Evolutionary conservation across 2,797 vertebrate genomes (phyloP).

Genomic region (Botia kubotai): DNA sequence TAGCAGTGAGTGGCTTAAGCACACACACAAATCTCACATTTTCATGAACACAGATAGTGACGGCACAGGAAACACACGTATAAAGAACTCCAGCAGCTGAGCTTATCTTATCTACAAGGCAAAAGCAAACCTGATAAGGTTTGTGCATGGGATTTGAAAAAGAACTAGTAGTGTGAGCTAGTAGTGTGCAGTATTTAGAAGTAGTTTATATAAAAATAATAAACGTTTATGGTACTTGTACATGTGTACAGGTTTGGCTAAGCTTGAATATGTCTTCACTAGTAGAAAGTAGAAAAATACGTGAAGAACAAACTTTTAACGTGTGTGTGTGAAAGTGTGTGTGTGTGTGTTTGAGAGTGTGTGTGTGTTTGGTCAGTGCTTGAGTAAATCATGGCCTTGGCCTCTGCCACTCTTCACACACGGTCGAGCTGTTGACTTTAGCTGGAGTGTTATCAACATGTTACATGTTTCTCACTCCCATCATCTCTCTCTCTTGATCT

Average conservation of each 20-base stretch:
- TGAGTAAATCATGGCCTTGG: constrained; percentile 48
- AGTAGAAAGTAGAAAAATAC: too few species aligned
- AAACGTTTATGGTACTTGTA: too few species aligned
- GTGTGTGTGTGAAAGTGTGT: too few species aligned
- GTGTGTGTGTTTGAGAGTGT: background rate
- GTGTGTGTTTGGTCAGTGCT: constrained; percentile 19
- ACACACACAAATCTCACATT: background rate
- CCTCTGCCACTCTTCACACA: constrained; percentile 43
- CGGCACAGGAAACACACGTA: background rate
- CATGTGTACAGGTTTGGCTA: too few species aligned
- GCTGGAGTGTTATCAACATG: constrained; percentile 30
- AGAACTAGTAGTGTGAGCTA: too few species aligned
- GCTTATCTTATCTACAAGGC: background rate
- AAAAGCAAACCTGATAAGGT: background rate
- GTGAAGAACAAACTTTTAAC: too few species aligned
- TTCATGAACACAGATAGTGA: background rate
- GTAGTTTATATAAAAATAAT: too few species aligned
- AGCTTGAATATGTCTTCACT: too few species aligned
- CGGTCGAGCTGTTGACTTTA: constrained; percentile 47
- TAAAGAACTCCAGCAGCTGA: background rate
- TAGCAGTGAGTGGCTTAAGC: background rate
- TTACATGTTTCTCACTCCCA: too few species aligned
- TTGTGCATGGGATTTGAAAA: background rate
- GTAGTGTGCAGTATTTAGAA: background rate
- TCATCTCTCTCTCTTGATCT: too few species aligned